Evolutionary conservation across 2,797 vertebrate species (phyloP), one percentile per base, ranked within the genome.

Genomic region (Paramormyrops hopkinsi): DNA sequence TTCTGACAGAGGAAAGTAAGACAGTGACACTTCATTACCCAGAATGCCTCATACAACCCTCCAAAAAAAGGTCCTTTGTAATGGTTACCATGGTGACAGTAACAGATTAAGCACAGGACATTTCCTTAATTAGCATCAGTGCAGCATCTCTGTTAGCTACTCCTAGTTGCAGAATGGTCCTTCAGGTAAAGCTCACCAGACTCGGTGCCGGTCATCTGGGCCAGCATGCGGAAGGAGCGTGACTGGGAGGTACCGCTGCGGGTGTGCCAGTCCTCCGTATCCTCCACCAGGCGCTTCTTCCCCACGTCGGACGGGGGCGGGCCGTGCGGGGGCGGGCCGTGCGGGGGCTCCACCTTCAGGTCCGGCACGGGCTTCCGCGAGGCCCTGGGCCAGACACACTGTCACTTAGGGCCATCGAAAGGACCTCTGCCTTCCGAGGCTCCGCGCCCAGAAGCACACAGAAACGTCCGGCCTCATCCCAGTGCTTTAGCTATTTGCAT

Each of bases 141-240:
- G 37, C 2, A 44, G 33, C 33, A 41, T 6, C 73, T 37, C 69
- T 41, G 69, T 17, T 17, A 9, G 12, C 33, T 19, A 19, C 69
- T 41, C 29, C 69, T 19, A 79, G 37, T n/a, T 41, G 3, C 4
- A 2, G 17, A 19, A 44, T 7, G 14, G 5, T 79, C 73, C 1
- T 33, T 73, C 33, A 19, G 73, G 33, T 19, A 79, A 79, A 2
- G 95, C 97, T 92, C 89, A 99, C 98, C 93, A 0, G 96, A 97
- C 92, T 99, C 98, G 0, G 98, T 99, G 91, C 98, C 98, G 0
- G 98, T 99, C 93, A 99, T 98, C 92, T 99, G 99, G 87, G 98
- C 98, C 54, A 99, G 97, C 92, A 99, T 99, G 4, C 97, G 96
- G 96, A 99, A 99, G 62, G 99, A 99, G 88, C 99, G 97, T 11